Conservation (phyloP, 2,888 invertebrate genomes). For the Philonicus albiceps region DNA sequence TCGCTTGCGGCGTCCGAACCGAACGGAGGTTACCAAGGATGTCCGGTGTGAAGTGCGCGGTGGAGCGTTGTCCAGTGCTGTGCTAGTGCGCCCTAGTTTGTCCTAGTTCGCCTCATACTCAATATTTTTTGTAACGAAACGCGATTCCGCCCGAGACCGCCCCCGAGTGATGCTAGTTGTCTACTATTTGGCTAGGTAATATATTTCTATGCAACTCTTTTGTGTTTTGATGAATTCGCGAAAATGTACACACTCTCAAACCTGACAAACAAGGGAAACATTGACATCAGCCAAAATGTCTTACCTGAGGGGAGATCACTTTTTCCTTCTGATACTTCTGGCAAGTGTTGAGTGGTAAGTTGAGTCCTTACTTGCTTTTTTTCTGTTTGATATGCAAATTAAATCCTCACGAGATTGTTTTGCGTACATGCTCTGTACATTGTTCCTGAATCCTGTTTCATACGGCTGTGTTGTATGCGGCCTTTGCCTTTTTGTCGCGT, state of each 20-base stretch:
- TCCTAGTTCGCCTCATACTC: neutral
- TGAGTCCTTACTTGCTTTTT: conserved; percentile 1
- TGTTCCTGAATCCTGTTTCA: neutral
- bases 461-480: neutral
- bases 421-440: neutral
- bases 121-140: neutral
- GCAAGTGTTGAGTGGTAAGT: conserved; percentile 47
- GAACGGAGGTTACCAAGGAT: neutral
- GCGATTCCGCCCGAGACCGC: conserved; percentile 9
- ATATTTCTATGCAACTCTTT: conserved; percentile 14
- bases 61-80: neutral
- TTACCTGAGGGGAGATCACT: conserved; percentile 39
- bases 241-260: conserved; percentile 34
- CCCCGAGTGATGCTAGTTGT: neutral
- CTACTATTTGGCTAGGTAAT: conserved; percentile 20
- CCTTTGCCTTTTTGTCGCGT: neutral
- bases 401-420: conserved; percentile 1
- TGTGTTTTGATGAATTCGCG: conserved; percentile 37
- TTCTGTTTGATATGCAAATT: conserved; percentile 45
- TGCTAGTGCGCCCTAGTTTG: neutral
- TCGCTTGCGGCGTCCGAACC: neutral
- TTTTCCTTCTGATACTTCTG: conserved; percentile 43
- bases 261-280: conserved; percentile 27
- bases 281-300: conserved; percentile 43
- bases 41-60: conserved; percentile 10